Evolutionary conservation across 2,113 vertebrate genomes (phyloP).

Genomic region (Sarotherodon lohbergeri): DNA sequence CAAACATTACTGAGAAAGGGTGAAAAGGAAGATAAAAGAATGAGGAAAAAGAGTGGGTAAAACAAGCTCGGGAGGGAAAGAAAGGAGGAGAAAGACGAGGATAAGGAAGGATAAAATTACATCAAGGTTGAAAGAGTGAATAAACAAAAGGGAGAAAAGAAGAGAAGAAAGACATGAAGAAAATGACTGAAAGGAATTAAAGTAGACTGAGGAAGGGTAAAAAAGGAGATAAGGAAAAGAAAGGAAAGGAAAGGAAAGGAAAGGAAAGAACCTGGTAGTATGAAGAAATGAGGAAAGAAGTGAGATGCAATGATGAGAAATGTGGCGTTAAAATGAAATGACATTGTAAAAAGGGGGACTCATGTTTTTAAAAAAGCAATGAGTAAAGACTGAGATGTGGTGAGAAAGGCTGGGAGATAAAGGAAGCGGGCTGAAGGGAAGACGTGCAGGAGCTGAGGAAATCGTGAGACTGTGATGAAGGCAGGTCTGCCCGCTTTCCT

Average conservation of each 20-base stretch:
- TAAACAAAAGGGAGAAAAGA: background rate
- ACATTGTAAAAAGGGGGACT: background rate
- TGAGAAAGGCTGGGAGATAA: background rate
- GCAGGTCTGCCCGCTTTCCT: background rate
- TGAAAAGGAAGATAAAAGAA: background rate
- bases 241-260: background rate
- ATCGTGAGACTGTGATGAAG: background rate
- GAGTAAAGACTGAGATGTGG: background rate
- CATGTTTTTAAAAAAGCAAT: background rate
- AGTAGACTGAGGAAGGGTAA: background rate
- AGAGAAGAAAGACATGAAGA: background rate
- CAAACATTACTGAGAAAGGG: background rate
- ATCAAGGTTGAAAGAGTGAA: background rate
- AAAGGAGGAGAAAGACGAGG: background rate
- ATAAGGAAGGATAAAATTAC: background rate
- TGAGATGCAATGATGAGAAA: background rate
- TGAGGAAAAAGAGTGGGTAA: background rate
- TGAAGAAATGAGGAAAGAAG: background rate
- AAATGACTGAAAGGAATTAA: background rate
- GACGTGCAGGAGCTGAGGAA: background rate
- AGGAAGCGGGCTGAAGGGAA: background rate
- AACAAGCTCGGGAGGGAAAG: background rate
- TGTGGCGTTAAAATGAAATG: background rate
- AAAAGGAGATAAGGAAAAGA: background rate
- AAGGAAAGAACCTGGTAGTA: rapidly evolving